Evolutionary conservation across 2,888 invertebrate species (phyloP), one percentile per base, ranked within the genome.

Genomic region (Priocnemis perturbator): DNA sequence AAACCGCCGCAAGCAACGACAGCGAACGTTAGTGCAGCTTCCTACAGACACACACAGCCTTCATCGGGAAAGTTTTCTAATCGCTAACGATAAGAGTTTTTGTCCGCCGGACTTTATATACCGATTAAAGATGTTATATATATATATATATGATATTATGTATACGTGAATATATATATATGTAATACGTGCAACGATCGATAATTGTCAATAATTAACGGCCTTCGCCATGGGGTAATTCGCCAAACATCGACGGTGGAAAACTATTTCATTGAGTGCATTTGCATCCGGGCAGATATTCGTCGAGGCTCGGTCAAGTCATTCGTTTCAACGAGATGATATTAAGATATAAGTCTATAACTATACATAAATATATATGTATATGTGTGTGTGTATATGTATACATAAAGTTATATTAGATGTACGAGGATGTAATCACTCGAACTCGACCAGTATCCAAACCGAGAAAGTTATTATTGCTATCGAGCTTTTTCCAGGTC

Each of bases 401-500:
- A 60, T 56, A 4, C 20, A 57, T 57, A 44, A 37, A 30, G 53
- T 64, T 58, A 37, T 21, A 58, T 67, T 61, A 44, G 62, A 69
- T 44, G 58, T 21, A 21, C 37, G 57, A 60, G 19, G 48, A 26
- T 67, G 26, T 9, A 20, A 67, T 55, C 48, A 37, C 56, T 59
- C 15, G 65, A 26, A 47, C 60, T 64, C 64, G 64, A 57, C 59
- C 53, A 58, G 37, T 66, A 59, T 69, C 62, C 65, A 63, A 55
- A 55, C 53, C 55, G 45, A 50, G 37, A 68, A 70, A 48, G 70
- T 55, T 61, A 64, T 11, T 37, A 37, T 37, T 62, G 71, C 64
- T 73, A 76, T n/a, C 37, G 63, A 72, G 78, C 78, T 77, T 77
- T 37, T 67, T 63, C 45, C 59, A 72, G 45, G 37, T 64, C 53